phyloP scores from a whole-genome alignment of 2,888 invertebrate species.

The Agrochola circellaris region DNA sequence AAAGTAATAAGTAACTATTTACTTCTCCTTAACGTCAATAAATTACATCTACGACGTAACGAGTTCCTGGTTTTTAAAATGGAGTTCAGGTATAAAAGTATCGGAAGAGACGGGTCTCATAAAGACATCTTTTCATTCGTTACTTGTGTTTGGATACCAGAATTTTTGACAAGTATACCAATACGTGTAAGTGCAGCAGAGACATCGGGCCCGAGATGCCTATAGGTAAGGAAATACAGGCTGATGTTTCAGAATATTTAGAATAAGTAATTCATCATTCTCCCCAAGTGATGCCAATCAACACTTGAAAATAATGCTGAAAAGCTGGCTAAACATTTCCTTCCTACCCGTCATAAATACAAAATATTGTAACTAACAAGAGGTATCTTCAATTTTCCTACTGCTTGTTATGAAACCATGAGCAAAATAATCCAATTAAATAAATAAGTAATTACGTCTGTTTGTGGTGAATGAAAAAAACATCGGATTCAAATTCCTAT shows the following conservation, averaged over 20 bases:
- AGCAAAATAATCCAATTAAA: slow-evolving; percentile 45
- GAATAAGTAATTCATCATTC: not conserved
- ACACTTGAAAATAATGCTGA: not conserved
- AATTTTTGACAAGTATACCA: slow-evolving; percentile 34
- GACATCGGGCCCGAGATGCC: slow-evolving; percentile 14
- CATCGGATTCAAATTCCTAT: slow-evolving; percentile 27
- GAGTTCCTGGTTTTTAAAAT: slow-evolving; percentile 21
- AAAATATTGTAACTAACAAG: slow-evolving; percentile 7
- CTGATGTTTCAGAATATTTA: not conserved
- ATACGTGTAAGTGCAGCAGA: slow-evolving; percentile 45
- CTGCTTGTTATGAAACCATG: slow-evolving; percentile 8
- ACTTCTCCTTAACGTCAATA: slow-evolving; percentile 22
- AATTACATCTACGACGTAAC: slow-evolving; percentile 10
- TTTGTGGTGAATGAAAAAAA: slow-evolving; percentile 30
- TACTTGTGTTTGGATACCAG: slow-evolving; percentile 4
- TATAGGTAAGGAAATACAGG: not conserved
- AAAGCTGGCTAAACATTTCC: not conserved
- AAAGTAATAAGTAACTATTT: slow-evolving; percentile 13
- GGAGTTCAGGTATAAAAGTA: slow-evolving; percentile 3
- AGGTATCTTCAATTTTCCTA: slow-evolving; percentile 10
- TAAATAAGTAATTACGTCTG: slow-evolving; percentile 25
- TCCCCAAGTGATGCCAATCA: not conserved
- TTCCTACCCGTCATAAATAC: not conserved
- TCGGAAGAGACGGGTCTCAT: slow-evolving; percentile 22
- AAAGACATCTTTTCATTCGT: slow-evolving; percentile 30